Evolutionary conservation across 2,888 invertebrate genomes (phyloP).

Genomic region (Plebejus argus): DNA sequence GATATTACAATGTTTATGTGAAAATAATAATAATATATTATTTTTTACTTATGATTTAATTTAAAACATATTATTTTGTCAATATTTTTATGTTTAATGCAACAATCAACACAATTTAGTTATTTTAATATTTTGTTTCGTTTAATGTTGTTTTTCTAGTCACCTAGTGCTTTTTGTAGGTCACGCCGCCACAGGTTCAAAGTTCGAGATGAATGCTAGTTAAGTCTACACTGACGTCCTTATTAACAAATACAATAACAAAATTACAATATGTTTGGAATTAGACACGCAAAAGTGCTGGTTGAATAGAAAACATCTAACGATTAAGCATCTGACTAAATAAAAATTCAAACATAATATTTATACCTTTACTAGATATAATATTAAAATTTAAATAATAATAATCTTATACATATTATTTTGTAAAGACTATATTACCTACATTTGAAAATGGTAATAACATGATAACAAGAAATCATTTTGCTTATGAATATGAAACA

Average conservation of each 20-base stretch:
- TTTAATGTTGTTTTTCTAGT: neutral
- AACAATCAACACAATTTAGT: conserved; percentile 7
- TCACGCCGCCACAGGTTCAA: conserved; percentile 14
- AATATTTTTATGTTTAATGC: neutral
- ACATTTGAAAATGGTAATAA: neutral
- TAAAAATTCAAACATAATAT: neutral
- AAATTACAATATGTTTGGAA: neutral
- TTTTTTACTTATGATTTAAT: neutral
- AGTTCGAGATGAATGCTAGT: conserved; percentile 4
- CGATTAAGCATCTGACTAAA: neutral
- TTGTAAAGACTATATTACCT: neutral
- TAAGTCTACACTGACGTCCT: neutral
- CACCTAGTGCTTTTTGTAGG: neutral
- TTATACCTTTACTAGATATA: neutral
- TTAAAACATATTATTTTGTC: neutral
- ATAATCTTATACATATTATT: neutral
- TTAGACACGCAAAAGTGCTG: neutral
- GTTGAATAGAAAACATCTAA: neutral
- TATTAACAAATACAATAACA: neutral
- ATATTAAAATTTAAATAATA: neutral
- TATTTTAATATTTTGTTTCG: neutral
- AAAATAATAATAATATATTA: no score
- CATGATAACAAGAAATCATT: neutral
- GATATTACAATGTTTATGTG: no score
- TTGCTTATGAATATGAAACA: neutral